Conservation (phyloP, 2,797 vertebrate species). For the Cottoperca gobio region DNA sequence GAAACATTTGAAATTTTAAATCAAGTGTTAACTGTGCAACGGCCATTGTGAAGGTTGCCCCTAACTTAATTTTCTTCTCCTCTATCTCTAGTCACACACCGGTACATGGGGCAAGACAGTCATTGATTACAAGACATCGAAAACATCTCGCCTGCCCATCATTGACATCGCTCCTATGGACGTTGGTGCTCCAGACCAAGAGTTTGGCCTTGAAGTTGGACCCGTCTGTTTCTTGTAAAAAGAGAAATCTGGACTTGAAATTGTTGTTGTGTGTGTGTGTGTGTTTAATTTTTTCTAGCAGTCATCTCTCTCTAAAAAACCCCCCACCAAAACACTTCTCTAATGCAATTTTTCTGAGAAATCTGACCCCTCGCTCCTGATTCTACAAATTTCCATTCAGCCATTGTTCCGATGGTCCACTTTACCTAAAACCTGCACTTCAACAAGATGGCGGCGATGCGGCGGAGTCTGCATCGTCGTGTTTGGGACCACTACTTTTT, state of each 20-base stretch:
- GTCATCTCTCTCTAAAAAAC: constrained; percentile 90
- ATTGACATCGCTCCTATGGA: constrained; percentile 99
- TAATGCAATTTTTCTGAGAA: constrained; percentile 86
- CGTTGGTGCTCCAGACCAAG: constrained; percentile 97
- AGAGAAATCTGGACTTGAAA: constrained; percentile 98
- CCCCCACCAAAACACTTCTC: constrained; percentile 76
- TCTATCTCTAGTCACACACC: constrained; percentile 92
- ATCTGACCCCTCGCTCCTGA: constrained; percentile 73
- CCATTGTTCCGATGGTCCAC: constrained; percentile 87
- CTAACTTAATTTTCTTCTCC: constrained; percentile 32
- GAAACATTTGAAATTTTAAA: background rate
- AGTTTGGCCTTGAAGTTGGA: constrained; percentile 96
- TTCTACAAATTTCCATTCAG: constrained; percentile 82
- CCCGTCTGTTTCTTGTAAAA: constrained; percentile 99
- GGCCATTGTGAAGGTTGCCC: background rate
- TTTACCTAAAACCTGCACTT: constrained; percentile 91
- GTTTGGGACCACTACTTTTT: constrained; percentile 86
- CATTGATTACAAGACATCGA: constrained; percentile 97
- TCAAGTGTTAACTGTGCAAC: background rate
- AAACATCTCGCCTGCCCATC: constrained; percentile 98
- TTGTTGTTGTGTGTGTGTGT: constrained; percentile 88
- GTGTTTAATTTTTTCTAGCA: constrained; percentile 90
- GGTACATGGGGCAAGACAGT: constrained; percentile 97
- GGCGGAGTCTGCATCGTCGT: constrained; percentile 63
- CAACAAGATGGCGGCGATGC: constrained; percentile 84